phyloP scores from a whole-genome alignment of 2,888 invertebrate species.

The Aphidoletes aphidimyza region DNA sequence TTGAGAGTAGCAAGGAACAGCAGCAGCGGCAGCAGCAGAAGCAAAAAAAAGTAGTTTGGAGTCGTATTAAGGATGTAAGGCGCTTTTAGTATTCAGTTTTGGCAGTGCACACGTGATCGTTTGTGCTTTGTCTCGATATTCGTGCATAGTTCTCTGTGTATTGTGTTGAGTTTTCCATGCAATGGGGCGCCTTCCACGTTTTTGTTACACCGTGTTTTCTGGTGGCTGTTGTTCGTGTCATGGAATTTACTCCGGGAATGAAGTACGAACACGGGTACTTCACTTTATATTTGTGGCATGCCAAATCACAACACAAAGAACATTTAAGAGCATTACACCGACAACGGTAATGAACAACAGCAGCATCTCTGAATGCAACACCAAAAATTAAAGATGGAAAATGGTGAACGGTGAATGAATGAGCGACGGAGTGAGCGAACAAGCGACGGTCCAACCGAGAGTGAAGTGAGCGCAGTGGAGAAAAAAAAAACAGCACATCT shows the following conservation, averaged over 20 bases:
- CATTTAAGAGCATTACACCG: conserved; percentile 48
- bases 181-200: too few species aligned
- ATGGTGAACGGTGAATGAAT: not conserved
- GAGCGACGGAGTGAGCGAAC: too few species aligned
- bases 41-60: not conserved
- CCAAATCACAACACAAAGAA: conserved; percentile 46
- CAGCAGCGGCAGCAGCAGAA: not conserved
- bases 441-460: not conserved
- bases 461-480: not conserved
- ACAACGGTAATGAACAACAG: conserved; percentile 36
- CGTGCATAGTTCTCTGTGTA: conserved; percentile 20
- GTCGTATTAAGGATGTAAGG: conserved; percentile 25
- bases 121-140: conserved; percentile 41
- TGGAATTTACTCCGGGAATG: conserved; percentile 13
- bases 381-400: not conserved
- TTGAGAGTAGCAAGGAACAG: not conserved
- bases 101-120: conserved; percentile 18
- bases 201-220: too few species aligned
- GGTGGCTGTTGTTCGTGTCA: not conserved
- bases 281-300: conserved; percentile 38
- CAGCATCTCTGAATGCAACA: conserved; percentile 33
- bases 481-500: conserved; percentile 28
- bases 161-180: too few species aligned
- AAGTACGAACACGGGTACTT: conserved; percentile 49
- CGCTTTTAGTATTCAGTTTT: conserved; percentile 45